Base-by-base conservation (phyloP, 2,797 vertebrate species). In the Bradypodion pumilum region DNA sequence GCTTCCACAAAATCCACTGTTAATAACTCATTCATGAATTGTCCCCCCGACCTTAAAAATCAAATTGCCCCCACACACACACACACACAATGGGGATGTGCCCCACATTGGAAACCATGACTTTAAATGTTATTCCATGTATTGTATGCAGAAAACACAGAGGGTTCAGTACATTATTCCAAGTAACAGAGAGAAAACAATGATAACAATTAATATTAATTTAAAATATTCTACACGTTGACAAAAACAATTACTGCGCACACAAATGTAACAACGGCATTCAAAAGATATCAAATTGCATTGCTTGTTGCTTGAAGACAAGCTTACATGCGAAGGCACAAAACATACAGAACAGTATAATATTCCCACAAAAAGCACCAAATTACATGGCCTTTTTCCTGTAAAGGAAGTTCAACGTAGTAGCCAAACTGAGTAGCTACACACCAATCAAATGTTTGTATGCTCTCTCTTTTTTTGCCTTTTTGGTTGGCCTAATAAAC, bases 381-480 rank as follows among this genome's bases (percentile, higher is more conserved):
- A 68, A 35, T 76, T 52, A 82, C 19, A 52, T 44, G 72, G 78
- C 12, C 74, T 46, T 62, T 59, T 82, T 80, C 15, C 52, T 70
- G 81, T 49, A 49, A 49, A 49, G 35, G 78, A 7, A n/a, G 49
- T 8, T 5, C 37, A 9, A 9, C 78, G 37, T 86, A 35, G 6
- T 32, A 65, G 16, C 32, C 85, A 42, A 44, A 59, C 85, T 5
- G 7, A 19, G 46, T 49, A 49, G 46, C 46, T 49, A 49, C 46
- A 49, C 46, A 49, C 13, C 46, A 49, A 49, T 49, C 46, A 49
- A 49, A 49, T 49, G 46, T 12, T 49, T 49, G 46, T 49, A 49
- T 12, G 13, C 46, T n/a, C n/a, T n/a, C n/a, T n/a, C 49, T 49
- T 49, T 49, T 49, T 49, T 7, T 49, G 7, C 46, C 46, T 56